These are phyloP conservation scores for Seriola dumerili DNA, from an alignment of 2,113 vertebrate genomes.

Conservation along the genomic window DNA sequence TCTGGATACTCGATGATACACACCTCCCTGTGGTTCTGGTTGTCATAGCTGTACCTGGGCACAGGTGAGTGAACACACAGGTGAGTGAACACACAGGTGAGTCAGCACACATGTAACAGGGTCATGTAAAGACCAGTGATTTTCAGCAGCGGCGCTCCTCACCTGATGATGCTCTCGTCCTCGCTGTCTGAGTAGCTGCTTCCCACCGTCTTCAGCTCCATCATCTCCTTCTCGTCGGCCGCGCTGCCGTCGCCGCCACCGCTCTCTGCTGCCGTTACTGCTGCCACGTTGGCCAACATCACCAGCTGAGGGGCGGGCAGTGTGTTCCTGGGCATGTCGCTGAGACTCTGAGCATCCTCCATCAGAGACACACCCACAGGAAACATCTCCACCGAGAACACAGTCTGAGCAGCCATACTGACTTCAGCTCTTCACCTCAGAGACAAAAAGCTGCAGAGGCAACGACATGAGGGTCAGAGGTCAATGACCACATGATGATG, in stretches of 20 bases:
- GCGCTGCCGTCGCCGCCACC: slow-evolving; percentile 85
- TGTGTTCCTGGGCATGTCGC: slow-evolving; percentile 88
- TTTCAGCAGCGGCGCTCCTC: neutral
- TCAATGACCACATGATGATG: no score
- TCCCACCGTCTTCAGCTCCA: slow-evolving; percentile 93
- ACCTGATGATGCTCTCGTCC: slow-evolving; percentile 87
- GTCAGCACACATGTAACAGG: no score
- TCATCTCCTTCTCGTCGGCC: slow-evolving; percentile 94
- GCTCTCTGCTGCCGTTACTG: slow-evolving; percentile 87
- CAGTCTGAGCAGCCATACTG: slow-evolving; percentile 91
- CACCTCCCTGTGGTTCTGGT: slow-evolving; percentile 62
- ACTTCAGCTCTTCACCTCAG: neutral
- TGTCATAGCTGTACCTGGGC: slow-evolving; percentile 80
- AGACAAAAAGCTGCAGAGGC: slow-evolving; percentile 22
- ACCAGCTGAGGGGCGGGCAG: slow-evolving; percentile 94
- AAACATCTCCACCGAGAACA: slow-evolving; percentile 89
- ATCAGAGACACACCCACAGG: slow-evolving; percentile 84
- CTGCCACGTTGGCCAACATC: slow-evolving; percentile 96
- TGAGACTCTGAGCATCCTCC: slow-evolving; percentile 87
- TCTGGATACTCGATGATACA: slow-evolving; percentile 66
- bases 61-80: slow-evolving; percentile 10
- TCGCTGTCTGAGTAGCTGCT: slow-evolving; percentile 93
- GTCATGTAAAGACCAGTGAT: no score
- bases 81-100: no score
- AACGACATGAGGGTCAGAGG: neutral